These are phyloP conservation scores for Drosophila repleta DNA, from an alignment of 1,140 invertebrate genomes.

Conservation along the genomic window DNA sequence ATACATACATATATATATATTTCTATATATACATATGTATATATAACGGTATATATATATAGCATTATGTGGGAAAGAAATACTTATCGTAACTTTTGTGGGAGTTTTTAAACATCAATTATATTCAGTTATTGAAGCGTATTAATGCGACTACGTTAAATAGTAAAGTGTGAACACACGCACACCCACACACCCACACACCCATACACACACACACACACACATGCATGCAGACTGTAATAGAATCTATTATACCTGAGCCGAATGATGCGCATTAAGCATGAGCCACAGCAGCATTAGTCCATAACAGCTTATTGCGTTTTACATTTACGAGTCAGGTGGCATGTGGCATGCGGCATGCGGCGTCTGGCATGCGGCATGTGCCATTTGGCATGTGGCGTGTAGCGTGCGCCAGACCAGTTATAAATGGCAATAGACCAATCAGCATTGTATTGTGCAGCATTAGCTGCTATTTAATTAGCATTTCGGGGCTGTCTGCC, in stretches of 20 bases:
- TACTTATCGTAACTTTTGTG: slow-evolving; percentile 74
- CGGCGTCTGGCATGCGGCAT: slow-evolving; percentile 14
- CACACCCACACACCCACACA: slow-evolving; percentile 1
- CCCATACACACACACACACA: slow-evolving; percentile 10
- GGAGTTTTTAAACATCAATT: slow-evolving; percentile 75
- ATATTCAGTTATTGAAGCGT: slow-evolving; percentile 72
- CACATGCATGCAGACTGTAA: neutral
- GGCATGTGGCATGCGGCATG: slow-evolving; percentile 15
- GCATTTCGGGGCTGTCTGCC: slow-evolving; percentile 7
- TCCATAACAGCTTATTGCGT: slow-evolving; percentile 30
- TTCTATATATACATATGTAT: slow-evolving; percentile 4
- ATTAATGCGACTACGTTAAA: slow-evolving; percentile 61
- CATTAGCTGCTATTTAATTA: slow-evolving; percentile 44
- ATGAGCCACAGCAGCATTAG: slow-evolving; percentile 32
- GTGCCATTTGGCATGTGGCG: slow-evolving; percentile 16
- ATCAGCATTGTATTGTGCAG: slow-evolving; percentile 41
- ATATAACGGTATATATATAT: slow-evolving; percentile 13
- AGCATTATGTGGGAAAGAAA: slow-evolving; percentile 37
- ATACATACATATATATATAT: slow-evolving; percentile 19
- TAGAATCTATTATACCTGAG: slow-evolving; percentile 33
- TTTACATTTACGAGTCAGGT: slow-evolving; percentile 34
- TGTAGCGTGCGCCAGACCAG: slow-evolving; percentile 8
- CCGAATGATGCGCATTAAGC: slow-evolving; percentile 39
- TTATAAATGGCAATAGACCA: slow-evolving; percentile 35
- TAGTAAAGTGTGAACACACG: slow-evolving; percentile 22